Percentiles rank a stretch among this genome's conserved stretches.
Conservation (phyloP, 2,113 vertebrate species). For the Mastomys coucha region DNA sequence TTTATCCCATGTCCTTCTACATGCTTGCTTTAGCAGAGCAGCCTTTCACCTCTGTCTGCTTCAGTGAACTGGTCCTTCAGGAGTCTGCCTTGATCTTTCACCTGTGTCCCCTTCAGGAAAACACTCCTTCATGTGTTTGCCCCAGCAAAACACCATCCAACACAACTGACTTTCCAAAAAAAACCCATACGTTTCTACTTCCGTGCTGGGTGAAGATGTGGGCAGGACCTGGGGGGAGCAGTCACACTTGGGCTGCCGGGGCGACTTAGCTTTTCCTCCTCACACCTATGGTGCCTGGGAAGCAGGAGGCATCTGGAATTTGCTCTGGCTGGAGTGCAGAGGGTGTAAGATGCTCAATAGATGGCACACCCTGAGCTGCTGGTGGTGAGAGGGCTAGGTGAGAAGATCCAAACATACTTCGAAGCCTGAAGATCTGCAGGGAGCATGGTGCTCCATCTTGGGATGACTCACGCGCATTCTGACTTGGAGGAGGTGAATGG, state of each 20-base stretch:
- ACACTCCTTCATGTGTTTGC: no score
- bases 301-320: conserved; percentile 72
- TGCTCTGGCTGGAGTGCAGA: conserved; percentile 89
- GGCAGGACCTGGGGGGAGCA: not conserved
- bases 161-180: no score
- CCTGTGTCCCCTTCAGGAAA: no score
- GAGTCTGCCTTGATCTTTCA: no score
- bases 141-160: no score
- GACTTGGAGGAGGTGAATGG: not conserved
- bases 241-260: no score
- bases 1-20: no score
- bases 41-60: no score
- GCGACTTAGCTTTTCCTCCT: not conserved
- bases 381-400: conserved; percentile 86
- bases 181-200: no score
- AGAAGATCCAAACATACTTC: conserved; percentile 86
- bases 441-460: not conserved
- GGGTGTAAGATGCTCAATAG: conserved; percentile 90
- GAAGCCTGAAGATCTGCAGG: rapidly evolving
- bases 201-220: not conserved
- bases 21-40: no score
- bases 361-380: conserved; percentile 85
- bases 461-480: not conserved
- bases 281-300: not conserved
- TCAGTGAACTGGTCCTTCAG: no score